Base-by-base conservation (phyloP, 2,797 vertebrate genomes). In the Enteromius viviparus region DNA sequence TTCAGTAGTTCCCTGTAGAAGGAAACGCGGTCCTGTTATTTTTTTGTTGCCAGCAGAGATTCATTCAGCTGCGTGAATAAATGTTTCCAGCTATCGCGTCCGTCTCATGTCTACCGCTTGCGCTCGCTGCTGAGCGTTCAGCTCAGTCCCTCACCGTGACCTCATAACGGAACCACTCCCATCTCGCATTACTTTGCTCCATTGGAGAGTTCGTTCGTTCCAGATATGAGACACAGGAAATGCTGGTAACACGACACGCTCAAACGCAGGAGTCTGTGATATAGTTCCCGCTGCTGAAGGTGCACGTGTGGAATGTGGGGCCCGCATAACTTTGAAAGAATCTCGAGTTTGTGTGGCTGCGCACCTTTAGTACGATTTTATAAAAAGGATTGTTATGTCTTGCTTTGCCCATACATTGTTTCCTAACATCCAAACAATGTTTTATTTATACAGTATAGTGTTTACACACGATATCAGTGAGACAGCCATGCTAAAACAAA, bases 91-190 rank as follows among this genome's bases (percentile, higher is more conserved):
- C 85, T 51, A 53, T 62, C 71, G 86, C 85, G 84, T 75, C 76
- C 84, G 83, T 86, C 86, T 88, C 89, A 74, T 88, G 90, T 87
- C 86, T 85, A 86, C 70, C 82, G 68, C 76, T 60, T 58, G 74
- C 85, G 76, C 85, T 85, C 69, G 87, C 85, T 69, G 70, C 82
- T 64, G 72, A 76, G 66, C 78, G 76, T 82, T 85, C 84, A 32
- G 85, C 86, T 87, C 89, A 81, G 87, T 89, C 89, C 88, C 88
- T 85, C 89, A 77, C 86, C 77, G 89, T 92, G 91, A 92, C 91
- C 91, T 92, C 91, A 92, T 90, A 90, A 90, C 90, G 85, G 87
- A 89, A 88, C 91, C 91, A 90, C 91, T 87, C 91, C 91, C 90
- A 89, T 90, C 88, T 84, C 86, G 85, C 88, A 86, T 89, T 87